Evolutionary conservation across 2,113 vertebrate genomes (phyloP), one percentile per base, ranked within the genome.

Genomic region (Rhipidura dahli): DNA sequence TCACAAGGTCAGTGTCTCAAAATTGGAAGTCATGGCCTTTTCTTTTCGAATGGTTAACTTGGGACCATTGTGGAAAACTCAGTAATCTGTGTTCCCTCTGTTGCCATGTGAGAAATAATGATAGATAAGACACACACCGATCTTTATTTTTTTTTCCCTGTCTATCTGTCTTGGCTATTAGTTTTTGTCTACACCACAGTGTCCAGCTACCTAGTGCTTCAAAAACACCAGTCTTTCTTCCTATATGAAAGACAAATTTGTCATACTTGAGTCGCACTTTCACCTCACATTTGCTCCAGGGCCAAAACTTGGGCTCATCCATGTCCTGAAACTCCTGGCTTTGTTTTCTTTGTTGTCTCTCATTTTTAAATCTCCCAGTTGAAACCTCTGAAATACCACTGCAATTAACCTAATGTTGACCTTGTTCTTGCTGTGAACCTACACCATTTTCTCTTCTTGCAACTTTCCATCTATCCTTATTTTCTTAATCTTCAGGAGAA

Each of bases 21-120:
- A 95, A 94, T 66, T 81, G 93, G 71, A 95, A 97, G 76, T 66
- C 69, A 8, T 50, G 93, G 76, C 51, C 76, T 89, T 94, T 93
- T 83, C 56, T 94, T 84, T 83, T 93, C n/a, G 0, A 95, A 86
- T 59, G 83, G 94, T 91, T 97, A 87, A 91, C 94, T 95, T 92
- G 80, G 50, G 89, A 26, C 72, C 50, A 35, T 84, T 87, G 89
- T 79, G 76, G 37, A 93, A 85, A 94, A 73, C 45, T 73, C 66
- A 54, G 83, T 87, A 86, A 80, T 89, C 64, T 44, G 19, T 95
- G 71, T 44, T 71, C 66, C 89, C 63, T 95, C 60, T 35, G 8
- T 76, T 95, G 87, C 87, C 4, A 37, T 73, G 87, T 63, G 60
- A 95, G 26, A 65, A 87, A 20, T 91, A 94, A 93, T 87, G 61